Conservation (phyloP, 1,140 invertebrate species). For the Drosophila pectinifera region DNA sequence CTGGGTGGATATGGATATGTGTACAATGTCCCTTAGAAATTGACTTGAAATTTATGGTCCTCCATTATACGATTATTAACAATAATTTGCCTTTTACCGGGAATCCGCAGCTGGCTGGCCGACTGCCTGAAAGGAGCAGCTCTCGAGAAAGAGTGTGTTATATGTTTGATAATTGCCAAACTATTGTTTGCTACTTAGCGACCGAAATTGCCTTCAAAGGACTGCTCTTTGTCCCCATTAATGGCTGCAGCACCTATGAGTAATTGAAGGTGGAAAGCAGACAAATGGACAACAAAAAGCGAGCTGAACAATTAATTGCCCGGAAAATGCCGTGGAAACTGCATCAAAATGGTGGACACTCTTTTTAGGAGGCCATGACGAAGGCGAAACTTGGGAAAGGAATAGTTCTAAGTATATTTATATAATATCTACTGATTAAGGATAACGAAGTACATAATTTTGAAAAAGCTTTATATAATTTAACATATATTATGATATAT, state of each 20-base stretch:
- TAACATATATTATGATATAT: neutral
- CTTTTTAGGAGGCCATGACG: conserved; percentile 43
- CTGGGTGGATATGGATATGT: conserved; percentile 4
- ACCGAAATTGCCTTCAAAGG: conserved; percentile 59
- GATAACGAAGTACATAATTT: neutral
- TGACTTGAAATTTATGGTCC: conserved; percentile 50
- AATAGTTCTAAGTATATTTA: too few relatives aligned
- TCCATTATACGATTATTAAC: conserved; percentile 53
- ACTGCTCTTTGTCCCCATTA: conserved; percentile 44
- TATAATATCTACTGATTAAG: too few relatives aligned
- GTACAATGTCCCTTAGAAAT: conserved; percentile 36
- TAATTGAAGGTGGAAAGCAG: conserved; percentile 52
- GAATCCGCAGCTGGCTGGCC: conserved; percentile 24
- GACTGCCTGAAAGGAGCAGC: conserved; percentile 23
- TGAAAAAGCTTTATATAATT: too few relatives aligned
- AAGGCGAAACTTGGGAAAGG: conserved; percentile 40
- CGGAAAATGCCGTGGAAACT: conserved; percentile 38
- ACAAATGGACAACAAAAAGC: conserved; percentile 42
- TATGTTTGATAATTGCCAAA: conserved; percentile 54
- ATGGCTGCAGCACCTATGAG: conserved; percentile 42
- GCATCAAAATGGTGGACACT: conserved; percentile 35
- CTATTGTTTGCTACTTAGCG: conserved; percentile 62
- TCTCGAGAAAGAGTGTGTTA: conserved; percentile 36
- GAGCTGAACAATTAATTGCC: conserved; percentile 51
- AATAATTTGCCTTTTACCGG: conserved; percentile 54